Base-by-base conservation (phyloP, 2,113 vertebrate species). In the Gorsachius goisagi region DNA sequence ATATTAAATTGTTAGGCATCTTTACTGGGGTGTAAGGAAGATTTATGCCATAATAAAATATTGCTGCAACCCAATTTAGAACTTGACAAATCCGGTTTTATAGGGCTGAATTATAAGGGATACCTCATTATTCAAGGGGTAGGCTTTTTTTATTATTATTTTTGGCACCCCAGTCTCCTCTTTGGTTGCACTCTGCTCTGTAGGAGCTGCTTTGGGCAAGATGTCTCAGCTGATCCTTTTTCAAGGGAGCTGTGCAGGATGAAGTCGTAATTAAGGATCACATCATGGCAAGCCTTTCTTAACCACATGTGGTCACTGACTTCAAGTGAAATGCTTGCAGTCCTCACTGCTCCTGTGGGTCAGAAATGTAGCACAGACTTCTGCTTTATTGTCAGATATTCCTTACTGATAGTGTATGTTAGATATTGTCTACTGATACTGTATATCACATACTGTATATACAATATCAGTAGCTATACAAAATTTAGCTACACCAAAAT, bases 31-130 rank as follows among this genome's bases (percentile, higher is more conserved):
- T 93, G 62, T 87, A 77, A 91, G 94, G 90, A 97, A 97, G 97
- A 98, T 97, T 98, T 98, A 97, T 96, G 87, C 84, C 91, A 89
- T 97, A 96, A 96, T 98, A 97, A 98, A 98, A 97, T 97, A 97
- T 63, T 96, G 88, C 97, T 84, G 73, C 93, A 96, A 91, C 94
- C 97, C 93, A 95, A 95, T 97, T 97, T 97, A 96, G 95, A 96
- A 95, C 89, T 96, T 98, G 97, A 97, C 93, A 96, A 97, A 97
- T 94, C 90, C 20, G 60, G 93, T 97, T 97, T 98, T 97, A 96
- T 85, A 39, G 69, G 52, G 64, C 89, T 93, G 89, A 97, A 97
- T 95, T 97, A 88, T 89, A 96, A 97, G 66, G 67, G 92, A 83
- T 95, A 93, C 94, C 95, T 97, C 92, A 82, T 96, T 94, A 95